Evolutionary conservation across 1,140 invertebrate genomes (phyloP).

Genomic region (Galleria mellonella): DNA sequence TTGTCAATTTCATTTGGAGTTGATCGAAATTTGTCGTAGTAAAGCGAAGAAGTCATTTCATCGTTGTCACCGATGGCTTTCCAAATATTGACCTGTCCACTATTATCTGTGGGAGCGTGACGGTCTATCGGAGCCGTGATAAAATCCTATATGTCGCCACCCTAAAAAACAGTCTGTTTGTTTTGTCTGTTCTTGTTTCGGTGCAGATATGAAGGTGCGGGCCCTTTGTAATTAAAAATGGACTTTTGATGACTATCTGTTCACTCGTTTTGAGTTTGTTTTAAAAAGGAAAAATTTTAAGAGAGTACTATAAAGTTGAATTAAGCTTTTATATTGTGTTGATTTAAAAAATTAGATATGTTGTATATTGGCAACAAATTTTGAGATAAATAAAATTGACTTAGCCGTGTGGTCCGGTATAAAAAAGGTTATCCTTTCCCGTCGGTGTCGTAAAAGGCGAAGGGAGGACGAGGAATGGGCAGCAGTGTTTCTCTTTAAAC

Average conservation of each 20-base stretch:
- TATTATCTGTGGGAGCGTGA: constrained; percentile 52
- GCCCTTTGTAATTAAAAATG: constrained; percentile 42
- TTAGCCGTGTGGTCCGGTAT: too few species aligned
- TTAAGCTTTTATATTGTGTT: too few species aligned
- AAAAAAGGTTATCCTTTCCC: too few species aligned
- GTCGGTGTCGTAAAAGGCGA: too few species aligned
- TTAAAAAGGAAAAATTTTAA: too few species aligned
- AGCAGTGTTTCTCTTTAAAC: too few species aligned
- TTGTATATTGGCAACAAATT: too few species aligned
- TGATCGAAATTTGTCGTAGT: constrained; percentile 21
- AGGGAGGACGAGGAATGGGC: too few species aligned
- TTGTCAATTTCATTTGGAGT: constrained; percentile 10
- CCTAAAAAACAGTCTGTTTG: constrained; percentile 42
- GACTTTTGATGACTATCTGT: constrained; percentile 3
- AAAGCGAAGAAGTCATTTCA: constrained; percentile 53
- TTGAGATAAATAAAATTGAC: too few species aligned
- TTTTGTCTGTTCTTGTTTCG: constrained; percentile 42
- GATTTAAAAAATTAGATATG: too few species aligned
- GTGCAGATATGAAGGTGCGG: constrained; percentile 35
- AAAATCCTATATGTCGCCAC: constrained; percentile 40
- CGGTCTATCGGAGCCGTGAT: constrained; percentile 36
- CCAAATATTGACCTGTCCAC: constrained; percentile 62
- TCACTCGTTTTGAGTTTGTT: too few species aligned
- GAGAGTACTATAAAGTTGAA: too few species aligned
- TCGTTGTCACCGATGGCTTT: constrained; percentile 48